Evolutionary conservation across 1,140 invertebrate species (phyloP), one percentile per base, ranked within the genome.

Genomic region (Hetaerina americana): DNA sequence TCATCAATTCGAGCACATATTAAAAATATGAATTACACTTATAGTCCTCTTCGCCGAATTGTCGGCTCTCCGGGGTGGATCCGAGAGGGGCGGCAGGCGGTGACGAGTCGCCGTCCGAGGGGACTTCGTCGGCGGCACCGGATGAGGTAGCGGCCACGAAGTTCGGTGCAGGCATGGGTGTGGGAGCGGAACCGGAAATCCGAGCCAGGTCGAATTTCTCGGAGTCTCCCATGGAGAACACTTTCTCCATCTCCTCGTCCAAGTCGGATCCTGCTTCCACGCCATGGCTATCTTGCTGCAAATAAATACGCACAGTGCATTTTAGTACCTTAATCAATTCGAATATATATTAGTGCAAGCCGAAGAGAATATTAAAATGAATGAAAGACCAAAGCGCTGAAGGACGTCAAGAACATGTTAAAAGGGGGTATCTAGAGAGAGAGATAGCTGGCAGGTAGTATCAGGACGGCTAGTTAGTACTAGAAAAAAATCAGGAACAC

Each of bases 221-320:
- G 72, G 78, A 72, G 68, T 81, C 80, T 29, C 74, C 73, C 80
- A 83, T 84, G 31, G 87, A 86, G 79, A 90, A 91, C 73, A 91
- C 88, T 81, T 90, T 90, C 78, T 89, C 89, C 86, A 90, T 90
- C 83, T 90, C 89, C 80, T 90, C 88, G 81, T 91, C 89, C 80
- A 91, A 81, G 74, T 87, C 84, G 74, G 88, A 86, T 79, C 86
- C 86, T 78, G 84, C 81, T 82, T 86, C 84, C 78, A 85, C 79
- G 78, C 84, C 84, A 86, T 86, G 82, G 75, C 84, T 84, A 79
- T 84, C 81, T 77, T 80, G 76, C 80, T 84, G 70, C 5, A 73
- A 72, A 8, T 57, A n/a, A 57, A n/a, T n/a, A n/a, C n/a, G n/a
- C n/a, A n/a, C n/a, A n/a, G n/a, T n/a, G n/a, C n/a, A n/a, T n/a